A percentile compares a stretch with the other conserved stretches of the same genome.
Conservation (phyloP, 2,113 vertebrate species). For the Etia nguti region DNA sequence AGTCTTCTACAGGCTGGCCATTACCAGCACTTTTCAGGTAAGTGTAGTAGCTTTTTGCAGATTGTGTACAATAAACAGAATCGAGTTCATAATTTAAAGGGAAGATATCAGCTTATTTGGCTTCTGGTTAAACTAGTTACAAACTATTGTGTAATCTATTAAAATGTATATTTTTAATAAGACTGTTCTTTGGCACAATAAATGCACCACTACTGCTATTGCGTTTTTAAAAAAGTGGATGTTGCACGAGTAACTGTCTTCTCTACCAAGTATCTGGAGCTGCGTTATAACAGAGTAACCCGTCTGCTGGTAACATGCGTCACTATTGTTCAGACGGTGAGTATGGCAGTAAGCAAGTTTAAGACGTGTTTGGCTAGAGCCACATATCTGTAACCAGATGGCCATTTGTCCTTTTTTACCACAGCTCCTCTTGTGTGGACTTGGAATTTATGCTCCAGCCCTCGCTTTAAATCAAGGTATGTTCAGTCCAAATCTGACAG, state of each 20-base stretch:
- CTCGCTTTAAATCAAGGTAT: slow-evolving; percentile 93
- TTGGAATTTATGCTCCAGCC: slow-evolving; percentile 91
- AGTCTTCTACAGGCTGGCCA: slow-evolving; percentile 87
- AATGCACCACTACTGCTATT: not conserved
- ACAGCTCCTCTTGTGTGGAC: slow-evolving; percentile 87
- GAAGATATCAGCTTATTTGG: not conserved
- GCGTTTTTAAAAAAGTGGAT: not conserved
- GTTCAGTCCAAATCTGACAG: not conserved
- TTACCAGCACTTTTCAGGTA: slow-evolving; percentile 83
- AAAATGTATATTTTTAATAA: not conserved
- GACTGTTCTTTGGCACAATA: not conserved
- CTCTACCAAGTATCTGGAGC: slow-evolving; percentile 79
- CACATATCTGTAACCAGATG: not conserved
- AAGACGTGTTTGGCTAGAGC: not conserved
- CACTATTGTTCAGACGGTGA: slow-evolving; percentile 83
- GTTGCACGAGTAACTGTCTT: not conserved
- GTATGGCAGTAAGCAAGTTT: slow-evolving; percentile 19
- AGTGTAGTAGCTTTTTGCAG: not conserved
- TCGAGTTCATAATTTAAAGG: fast-evolving
- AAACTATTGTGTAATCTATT: not conserved
- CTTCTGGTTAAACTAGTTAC: not conserved
- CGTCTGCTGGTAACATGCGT: slow-evolving; percentile 78
- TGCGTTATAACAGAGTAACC: slow-evolving; percentile 81
- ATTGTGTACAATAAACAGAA: not conserved
- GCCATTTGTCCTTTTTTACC: not conserved